phyloP scores from a whole-genome alignment of 2,888 invertebrate species.

The Netelia inedita region DNA sequence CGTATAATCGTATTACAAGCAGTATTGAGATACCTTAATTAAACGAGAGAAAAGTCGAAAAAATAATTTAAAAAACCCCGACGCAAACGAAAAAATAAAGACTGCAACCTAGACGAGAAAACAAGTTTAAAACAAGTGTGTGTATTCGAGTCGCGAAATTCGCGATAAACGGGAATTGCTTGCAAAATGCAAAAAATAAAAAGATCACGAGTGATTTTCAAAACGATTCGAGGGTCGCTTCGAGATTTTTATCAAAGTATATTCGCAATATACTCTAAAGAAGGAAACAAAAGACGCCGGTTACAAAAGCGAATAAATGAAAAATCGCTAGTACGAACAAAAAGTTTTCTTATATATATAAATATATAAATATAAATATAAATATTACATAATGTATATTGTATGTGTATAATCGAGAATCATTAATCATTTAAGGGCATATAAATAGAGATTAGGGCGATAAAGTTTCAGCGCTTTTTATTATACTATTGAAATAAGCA shows the following conservation, averaged over 20 bases:
- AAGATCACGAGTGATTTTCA: conserved; percentile 30
- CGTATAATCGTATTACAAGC: conserved; percentile 83
- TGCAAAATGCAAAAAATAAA: conserved; percentile 15
- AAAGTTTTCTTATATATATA: conserved; percentile 68
- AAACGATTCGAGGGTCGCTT: conserved; percentile 3
- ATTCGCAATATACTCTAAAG: conserved; percentile 76
- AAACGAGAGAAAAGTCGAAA: conserved; percentile 71
- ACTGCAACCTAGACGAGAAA: conserved; percentile 53
- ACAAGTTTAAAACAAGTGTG: neutral
- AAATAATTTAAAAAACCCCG: conserved; percentile 19
- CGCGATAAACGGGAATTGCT: neutral
- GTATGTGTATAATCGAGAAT: conserved; percentile 74
- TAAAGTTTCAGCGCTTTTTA: conserved; percentile 76
- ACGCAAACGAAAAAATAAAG: conserved; percentile 37
- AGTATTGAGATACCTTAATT: conserved; percentile 83
- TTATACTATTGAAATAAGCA: conserved; percentile 56
- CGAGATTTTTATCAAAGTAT: conserved; percentile 70
- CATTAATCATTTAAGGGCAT: conserved; percentile 68
- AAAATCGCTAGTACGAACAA: conserved; percentile 63
- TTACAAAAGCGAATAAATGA: conserved; percentile 42
- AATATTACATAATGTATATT: conserved; percentile 72
- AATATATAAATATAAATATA: conserved; percentile 67
- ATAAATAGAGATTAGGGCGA: conserved; percentile 57
- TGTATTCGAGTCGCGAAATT: conserved; percentile 55
- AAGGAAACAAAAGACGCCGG: conserved; percentile 29